phyloP scores from a whole-genome alignment of 2,113 vertebrate genomes.

The Vidua macroura region DNA sequence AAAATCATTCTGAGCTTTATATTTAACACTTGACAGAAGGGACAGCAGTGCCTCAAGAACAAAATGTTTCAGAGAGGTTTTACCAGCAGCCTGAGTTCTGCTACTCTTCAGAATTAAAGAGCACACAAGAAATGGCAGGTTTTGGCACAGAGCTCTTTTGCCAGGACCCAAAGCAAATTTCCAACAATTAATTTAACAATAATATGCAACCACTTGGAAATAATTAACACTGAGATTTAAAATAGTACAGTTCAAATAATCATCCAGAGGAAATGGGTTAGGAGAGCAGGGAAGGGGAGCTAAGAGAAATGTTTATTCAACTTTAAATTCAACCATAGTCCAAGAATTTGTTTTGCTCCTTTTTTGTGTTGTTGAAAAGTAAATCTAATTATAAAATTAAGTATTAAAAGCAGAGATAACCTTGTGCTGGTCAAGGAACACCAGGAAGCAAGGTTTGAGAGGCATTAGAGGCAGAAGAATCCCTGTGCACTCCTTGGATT shows the following conservation, averaged over 20 bases:
- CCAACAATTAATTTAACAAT: background rate
- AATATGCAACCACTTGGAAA: background rate
- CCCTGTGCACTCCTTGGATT: background rate
- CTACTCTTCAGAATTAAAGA: background rate
- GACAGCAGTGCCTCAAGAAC: background rate
- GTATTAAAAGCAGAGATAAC: background rate
- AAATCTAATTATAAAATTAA: background rate
- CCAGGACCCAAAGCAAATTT: background rate
- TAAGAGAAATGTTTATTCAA: background rate
- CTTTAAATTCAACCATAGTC: background rate
- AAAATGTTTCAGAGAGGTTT: background rate
- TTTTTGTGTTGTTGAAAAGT: background rate
- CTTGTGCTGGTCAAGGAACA: background rate
- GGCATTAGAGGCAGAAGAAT: background rate
- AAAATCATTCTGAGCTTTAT: background rate
- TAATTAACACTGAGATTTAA: slow-evolving; percentile 4
- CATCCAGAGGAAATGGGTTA: background rate
- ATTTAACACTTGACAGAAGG: background rate
- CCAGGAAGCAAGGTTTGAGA: background rate
- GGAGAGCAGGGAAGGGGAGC: background rate
- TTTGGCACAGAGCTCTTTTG: background rate
- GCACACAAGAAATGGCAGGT: background rate
- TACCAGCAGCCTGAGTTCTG: background rate
- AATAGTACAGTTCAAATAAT: slow-evolving; percentile 8
- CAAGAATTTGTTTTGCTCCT: background rate